A percentile compares a stretch with the other conserved stretches of the same genome.
phyloP scores from a whole-genome alignment of 2,113 vertebrate genomes.

The Arenaria interpres region DNA sequence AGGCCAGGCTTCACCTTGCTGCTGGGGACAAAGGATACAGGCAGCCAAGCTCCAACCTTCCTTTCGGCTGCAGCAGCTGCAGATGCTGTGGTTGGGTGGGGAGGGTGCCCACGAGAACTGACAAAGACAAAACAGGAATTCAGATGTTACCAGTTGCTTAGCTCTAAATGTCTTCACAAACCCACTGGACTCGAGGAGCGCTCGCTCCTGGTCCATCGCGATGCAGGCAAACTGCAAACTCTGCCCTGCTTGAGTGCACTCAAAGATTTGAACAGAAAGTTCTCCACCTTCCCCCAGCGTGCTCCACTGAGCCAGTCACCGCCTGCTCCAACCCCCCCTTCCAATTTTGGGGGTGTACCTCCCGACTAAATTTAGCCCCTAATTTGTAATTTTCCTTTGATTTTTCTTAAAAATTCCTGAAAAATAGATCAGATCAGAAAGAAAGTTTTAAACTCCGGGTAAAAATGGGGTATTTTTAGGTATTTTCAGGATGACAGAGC shows the following conservation, averaged over 20 bases:
- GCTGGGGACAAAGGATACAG: fast-evolving
- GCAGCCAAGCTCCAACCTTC: background rate
- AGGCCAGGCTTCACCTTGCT: background rate
- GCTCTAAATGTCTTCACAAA: background rate
- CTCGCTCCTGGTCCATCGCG: fast-evolving
- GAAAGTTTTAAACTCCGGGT: background rate
- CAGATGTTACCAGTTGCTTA: fast-evolving
- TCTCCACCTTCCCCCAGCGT: fast-evolving
- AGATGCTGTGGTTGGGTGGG: fast-evolving
- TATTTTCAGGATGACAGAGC: no score
- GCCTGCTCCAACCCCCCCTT: background rate
- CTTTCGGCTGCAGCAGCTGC: fast-evolving
- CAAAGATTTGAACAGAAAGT: background rate
- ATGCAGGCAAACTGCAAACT: background rate
- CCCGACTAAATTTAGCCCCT: background rate
- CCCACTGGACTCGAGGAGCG: fast-evolving
- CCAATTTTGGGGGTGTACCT: background rate
- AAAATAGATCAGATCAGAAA: background rate
- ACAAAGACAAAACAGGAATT: background rate
- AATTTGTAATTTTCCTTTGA: background rate
- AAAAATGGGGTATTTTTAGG: fast-evolving
- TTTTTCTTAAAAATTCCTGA: background rate
- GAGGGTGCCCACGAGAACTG: background rate
- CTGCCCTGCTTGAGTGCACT: no score
- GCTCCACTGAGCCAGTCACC: background rate